phyloP scores from a whole-genome alignment of 2,113 vertebrate genomes.

The Choloepus hoffmanni region DNA sequence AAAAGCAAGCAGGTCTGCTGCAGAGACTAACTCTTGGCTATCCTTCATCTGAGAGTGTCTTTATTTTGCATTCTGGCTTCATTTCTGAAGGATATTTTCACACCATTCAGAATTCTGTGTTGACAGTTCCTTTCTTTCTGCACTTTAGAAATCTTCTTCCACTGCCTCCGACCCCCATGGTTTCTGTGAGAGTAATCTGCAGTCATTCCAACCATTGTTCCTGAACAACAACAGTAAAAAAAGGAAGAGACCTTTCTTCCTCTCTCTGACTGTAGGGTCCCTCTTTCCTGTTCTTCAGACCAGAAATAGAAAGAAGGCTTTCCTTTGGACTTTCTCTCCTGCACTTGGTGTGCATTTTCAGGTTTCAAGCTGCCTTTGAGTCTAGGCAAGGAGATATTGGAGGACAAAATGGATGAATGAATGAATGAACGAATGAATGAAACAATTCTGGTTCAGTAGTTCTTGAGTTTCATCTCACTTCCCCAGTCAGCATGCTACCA shows the following conservation, averaged over 20 bases:
- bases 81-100: neutral
- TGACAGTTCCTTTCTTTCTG: neutral
- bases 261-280: no score
- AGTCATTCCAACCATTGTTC: neutral
- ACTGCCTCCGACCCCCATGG: neutral
- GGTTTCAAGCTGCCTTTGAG: neutral
- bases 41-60: neutral
- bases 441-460: no score
- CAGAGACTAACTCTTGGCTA: neutral
- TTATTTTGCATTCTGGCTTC: neutral
- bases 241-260: no score
- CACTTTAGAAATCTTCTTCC: neutral
- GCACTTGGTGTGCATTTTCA: accelerated
- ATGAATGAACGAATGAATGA: no score
- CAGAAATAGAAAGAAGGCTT: neutral
- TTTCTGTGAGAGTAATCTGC: neutral
- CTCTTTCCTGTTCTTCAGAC: no score
- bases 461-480: no score
- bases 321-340: neutral
- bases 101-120: neutral
- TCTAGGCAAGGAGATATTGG: neutral
- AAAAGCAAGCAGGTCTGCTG: neutral
- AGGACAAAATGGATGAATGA: neutral
- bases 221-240: neutral
- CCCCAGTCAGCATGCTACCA: neutral